A percentile compares a stretch with the other conserved stretches of the same genome.
Evolutionary conservation across 2,797 vertebrate genomes (phyloP).

Genomic region (Toxotes lorentzi): DNA sequence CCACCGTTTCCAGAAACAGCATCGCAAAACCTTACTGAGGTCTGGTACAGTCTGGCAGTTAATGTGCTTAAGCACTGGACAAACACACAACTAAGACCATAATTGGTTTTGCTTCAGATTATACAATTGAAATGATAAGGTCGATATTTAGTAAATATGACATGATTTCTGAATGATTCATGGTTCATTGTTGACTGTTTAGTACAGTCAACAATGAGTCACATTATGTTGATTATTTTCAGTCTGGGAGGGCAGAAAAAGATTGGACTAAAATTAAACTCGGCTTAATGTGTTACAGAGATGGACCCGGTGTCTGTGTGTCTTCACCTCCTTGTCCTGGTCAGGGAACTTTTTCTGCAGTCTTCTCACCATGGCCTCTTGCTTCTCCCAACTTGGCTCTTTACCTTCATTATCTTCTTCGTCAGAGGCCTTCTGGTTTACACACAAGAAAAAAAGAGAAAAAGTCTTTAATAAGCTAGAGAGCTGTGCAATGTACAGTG

Average conservation of each 20-base stretch:
- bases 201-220: not conserved
- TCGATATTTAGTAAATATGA: not conserved
- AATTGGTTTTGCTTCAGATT: not conserved
- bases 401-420: conserved; percentile 65
- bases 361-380: conserved; percentile 89
- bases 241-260: not conserved
- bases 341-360: conserved; percentile 91
- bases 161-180: not conserved
- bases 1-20: not conserved
- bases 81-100: not conserved
- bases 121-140: not conserved
- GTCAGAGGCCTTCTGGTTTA: conserved; percentile 71
- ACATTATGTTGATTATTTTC: not conserved
- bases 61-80: no score
- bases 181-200: not conserved
- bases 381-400: conserved; percentile 86
- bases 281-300: not conserved
- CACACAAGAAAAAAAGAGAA: not conserved
- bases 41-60: not conserved
- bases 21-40: not conserved
- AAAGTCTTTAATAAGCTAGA: not conserved
- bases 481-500: not conserved
- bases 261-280: not conserved
- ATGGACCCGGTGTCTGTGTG: not conserved
- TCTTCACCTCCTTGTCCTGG: conserved; percentile 91